phyloP scores from a whole-genome alignment of 2,113 vertebrate genomes.

The Sarotherodon lohbergeri region DNA sequence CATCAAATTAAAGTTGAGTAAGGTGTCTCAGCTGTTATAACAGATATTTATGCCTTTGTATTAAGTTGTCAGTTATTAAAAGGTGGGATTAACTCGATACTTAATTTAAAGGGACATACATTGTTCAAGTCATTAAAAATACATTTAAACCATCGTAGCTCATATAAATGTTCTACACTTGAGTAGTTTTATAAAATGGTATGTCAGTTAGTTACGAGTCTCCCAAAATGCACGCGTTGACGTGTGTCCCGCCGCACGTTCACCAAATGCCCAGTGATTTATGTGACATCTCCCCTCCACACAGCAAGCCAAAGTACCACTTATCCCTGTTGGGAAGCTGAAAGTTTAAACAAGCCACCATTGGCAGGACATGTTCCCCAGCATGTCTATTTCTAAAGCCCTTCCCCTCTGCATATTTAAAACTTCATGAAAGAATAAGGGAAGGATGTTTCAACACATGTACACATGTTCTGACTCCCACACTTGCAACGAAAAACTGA shows the following conservation, averaged over 20 bases:
- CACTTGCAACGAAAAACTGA: conserved; percentile 17
- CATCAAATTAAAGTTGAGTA: background rate
- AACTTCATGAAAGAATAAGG: conserved; percentile 13
- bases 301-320: conserved; percentile 1
- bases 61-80: conserved; percentile 1
- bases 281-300: background rate
- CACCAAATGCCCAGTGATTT: background rate
- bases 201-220: background rate
- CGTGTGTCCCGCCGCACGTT: background rate
- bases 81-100: background rate
- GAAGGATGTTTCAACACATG: background rate
- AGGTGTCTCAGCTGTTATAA: background rate
- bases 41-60: background rate
- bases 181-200: background rate
- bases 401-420: conserved; percentile 51
- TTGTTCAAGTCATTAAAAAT: background rate
- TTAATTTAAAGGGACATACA: background rate
- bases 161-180: background rate
- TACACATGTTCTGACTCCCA: conserved; percentile 16
- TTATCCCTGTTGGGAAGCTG: conserved; percentile 17
- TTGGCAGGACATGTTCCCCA: conserved; percentile 6
- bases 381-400: conserved; percentile 14
- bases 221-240: background rate
- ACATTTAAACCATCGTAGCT: background rate
- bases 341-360: conserved; percentile 50